phyloP scores from a whole-genome alignment of 92 coral and sea anemone species.

The Parazoanthus swiftii region DNA sequence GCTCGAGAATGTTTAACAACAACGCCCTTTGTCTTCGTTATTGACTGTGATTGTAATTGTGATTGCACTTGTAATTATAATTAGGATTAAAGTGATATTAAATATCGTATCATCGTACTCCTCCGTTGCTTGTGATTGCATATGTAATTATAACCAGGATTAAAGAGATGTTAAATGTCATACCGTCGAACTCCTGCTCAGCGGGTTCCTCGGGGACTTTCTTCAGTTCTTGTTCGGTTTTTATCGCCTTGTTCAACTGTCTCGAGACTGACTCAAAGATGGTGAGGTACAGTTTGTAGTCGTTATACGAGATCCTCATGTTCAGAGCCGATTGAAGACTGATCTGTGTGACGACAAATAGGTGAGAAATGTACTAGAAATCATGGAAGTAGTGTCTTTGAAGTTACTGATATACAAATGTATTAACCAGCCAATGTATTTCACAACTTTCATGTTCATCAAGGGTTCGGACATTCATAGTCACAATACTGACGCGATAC shows the following conservation, averaged over 20 bases:
- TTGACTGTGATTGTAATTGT: not conserved
- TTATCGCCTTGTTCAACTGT: conserved; percentile 92
- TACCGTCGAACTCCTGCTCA: conserved; percentile 81
- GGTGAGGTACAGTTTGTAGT: conserved; percentile 88
- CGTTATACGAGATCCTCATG: conserved; percentile 96
- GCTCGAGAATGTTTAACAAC: too few relatives aligned
- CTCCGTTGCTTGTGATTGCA: not conserved
- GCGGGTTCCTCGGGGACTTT: conserved; percentile 49
- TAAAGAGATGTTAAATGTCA: not conserved
- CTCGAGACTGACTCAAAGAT: conserved; percentile 90
- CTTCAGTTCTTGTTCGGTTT: conserved; percentile 60
- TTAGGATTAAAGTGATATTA: not conserved
- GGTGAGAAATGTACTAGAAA: not conserved
- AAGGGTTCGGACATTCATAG: too few relatives aligned
- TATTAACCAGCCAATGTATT: too few relatives aligned
- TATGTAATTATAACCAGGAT: not conserved
- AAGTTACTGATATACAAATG: not conserved
- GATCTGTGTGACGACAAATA: conserved; percentile 45
- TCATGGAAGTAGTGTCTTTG: not conserved
- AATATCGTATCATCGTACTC: conserved; percentile 72
- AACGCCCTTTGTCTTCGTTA: too few relatives aligned
- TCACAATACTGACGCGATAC: too few relatives aligned
- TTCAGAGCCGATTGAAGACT: conserved; percentile 78
- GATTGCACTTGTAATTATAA: not conserved
- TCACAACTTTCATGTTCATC: too few relatives aligned